A percentile compares a stretch with the other conserved stretches of the same genome.
phyloP scores from a whole-genome alignment of 2,797 vertebrate species.

The Falco concolor region DNA sequence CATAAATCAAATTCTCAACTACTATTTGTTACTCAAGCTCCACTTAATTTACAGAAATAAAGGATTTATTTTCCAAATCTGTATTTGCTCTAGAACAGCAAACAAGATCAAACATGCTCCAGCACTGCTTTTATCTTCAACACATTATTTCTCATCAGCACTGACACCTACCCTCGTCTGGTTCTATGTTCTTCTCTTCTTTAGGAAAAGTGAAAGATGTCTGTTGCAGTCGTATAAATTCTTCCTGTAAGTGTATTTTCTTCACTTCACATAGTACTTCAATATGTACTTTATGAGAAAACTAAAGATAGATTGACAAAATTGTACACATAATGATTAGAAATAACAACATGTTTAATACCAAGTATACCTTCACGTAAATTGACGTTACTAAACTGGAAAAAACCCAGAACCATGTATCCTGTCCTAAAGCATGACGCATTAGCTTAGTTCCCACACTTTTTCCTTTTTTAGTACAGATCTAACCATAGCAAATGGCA shows the following conservation, averaged over 20 bases:
- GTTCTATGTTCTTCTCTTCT: conserved; percentile 9
- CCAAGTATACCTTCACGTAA: background rate
- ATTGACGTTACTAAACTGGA: background rate
- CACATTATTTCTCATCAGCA: background rate
- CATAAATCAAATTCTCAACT: background rate
- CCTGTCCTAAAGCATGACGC: background rate
- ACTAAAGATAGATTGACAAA: conserved; percentile 67
- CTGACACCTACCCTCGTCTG: conserved; percentile 64
- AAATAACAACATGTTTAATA: background rate
- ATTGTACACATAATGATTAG: background rate
- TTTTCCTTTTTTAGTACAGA: background rate
- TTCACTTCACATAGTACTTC: conserved; percentile 88
- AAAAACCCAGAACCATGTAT: rapidly evolving
- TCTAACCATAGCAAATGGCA: background rate
- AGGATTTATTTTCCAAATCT: background rate
- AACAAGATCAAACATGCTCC: background rate
- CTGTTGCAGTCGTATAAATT: conserved; percentile 72
- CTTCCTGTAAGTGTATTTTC: conserved; percentile 79
- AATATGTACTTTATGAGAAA: conserved; percentile 82
- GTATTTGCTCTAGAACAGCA: background rate
- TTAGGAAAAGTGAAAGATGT: conserved; percentile 64
- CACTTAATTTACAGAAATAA: background rate
- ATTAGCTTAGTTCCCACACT: background rate
- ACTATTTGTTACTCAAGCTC: background rate
- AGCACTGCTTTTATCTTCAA: background rate